Conservation (phyloP, 2,888 invertebrate genomes). For the Apamea epomidion region DNA sequence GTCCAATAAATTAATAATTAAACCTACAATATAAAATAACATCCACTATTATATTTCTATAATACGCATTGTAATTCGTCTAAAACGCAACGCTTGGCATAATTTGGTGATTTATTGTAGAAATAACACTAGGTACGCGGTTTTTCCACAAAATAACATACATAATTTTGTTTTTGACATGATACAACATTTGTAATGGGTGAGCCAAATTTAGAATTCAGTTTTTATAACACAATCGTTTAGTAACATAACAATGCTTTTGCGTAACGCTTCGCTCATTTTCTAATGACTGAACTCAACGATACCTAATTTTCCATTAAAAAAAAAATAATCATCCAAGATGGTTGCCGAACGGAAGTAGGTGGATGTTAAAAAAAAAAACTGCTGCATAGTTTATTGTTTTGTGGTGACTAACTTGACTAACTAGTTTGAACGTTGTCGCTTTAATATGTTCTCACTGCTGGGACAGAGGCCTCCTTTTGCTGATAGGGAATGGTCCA, state of each 20-base stretch:
- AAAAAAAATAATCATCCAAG: background rate
- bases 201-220: background rate
- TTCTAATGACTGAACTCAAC: conserved; percentile 5
- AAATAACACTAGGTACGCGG: background rate
- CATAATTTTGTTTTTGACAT: background rate
- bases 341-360: conserved; percentile 1
- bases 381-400: background rate
- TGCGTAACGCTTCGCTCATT: conserved; percentile 4
- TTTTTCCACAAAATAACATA: background rate
- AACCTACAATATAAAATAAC: background rate
- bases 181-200: background rate
- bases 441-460: background rate
- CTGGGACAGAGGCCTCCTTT: no score
- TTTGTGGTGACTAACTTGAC: background rate
- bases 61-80: background rate
- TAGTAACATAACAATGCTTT: conserved; percentile 8
- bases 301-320: background rate
- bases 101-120: background rate
- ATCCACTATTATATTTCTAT: background rate
- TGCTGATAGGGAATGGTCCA: no score
- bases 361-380: background rate
- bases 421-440: background rate
- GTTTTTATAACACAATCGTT: conserved; percentile 19
- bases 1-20: no score
- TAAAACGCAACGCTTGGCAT: background rate